A percentile compares a stretch with the other conserved stretches of the same genome.
Conservation (phyloP, 2,113 vertebrate genomes). For the Pachypanchax playfairii region DNA sequence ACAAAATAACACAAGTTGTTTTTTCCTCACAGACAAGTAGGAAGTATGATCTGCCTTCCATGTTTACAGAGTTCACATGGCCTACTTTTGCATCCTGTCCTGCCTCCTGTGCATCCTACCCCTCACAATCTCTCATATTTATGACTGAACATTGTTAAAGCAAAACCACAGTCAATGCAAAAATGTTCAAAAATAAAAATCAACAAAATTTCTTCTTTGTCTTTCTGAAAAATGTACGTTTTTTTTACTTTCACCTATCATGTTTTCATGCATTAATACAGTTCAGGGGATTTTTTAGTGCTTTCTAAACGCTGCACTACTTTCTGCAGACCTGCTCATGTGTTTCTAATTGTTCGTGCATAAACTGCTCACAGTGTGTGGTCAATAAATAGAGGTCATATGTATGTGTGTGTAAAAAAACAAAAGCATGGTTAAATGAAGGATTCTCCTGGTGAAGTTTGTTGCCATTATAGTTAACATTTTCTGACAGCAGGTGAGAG, state of each 20-base stretch:
- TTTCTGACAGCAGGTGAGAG: conserved; percentile 3
- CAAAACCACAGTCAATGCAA: background rate
- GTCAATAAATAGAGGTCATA: background rate
- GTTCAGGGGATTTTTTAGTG: no score
- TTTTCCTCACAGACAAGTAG: no score
- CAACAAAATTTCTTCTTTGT: no score
- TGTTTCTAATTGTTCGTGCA: no score
- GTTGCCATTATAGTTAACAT: background rate
- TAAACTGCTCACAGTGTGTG: background rate
- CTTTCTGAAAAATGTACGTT: no score
- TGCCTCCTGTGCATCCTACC: no score
- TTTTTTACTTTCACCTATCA: no score
- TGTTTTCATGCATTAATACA: no score
- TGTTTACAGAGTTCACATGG: background rate
- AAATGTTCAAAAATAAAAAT: no score
- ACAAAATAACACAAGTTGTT: background rate
- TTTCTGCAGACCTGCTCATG: no score
- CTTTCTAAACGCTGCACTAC: background rate
- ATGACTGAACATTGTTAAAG: background rate
- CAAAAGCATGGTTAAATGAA: background rate
- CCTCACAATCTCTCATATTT: no score
- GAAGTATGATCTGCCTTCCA: background rate
- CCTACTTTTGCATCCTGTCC: background rate
- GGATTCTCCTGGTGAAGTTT: background rate
- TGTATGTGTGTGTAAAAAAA: background rate